phyloP scores from a whole-genome alignment of 2,113 vertebrate species.

The Gallinago paraguaiae region DNA sequence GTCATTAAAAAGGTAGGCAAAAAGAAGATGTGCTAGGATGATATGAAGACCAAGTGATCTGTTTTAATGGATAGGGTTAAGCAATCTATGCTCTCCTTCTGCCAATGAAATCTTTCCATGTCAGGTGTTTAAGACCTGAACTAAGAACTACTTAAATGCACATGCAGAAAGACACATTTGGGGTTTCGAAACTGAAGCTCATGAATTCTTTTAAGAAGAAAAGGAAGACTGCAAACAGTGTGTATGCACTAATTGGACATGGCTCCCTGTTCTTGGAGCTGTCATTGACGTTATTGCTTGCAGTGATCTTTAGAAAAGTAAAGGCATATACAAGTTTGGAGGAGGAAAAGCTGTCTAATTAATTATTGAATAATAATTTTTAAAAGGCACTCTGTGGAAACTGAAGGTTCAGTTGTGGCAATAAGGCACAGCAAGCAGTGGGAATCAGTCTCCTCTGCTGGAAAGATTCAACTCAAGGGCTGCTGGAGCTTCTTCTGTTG shows the following conservation, averaged over 20 bases:
- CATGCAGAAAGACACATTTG: background rate
- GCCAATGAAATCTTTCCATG: background rate
- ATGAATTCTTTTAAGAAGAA: background rate
- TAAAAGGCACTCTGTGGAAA: background rate
- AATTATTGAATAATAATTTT: background rate
- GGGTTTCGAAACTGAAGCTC: background rate
- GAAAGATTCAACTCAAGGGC: background rate
- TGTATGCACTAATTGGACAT: background rate
- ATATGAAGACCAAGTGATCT: background rate
- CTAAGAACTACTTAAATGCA: background rate
- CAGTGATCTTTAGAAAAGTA: background rate
- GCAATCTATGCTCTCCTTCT: background rate
- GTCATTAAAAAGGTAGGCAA: background rate
- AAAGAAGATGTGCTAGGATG: background rate
- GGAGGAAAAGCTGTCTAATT: background rate
- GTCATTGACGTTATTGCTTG: background rate
- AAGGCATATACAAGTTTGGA: background rate
- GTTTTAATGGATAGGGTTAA: background rate
- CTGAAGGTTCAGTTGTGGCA: background rate
- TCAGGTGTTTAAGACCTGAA: background rate
- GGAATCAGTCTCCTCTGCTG: background rate
- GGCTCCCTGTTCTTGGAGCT: background rate
- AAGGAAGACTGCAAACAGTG: background rate
- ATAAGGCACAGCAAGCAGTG: background rate
- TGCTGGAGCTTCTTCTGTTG: background rate